Conservation (phyloP, 2,888 invertebrate genomes). For the Mesorhabditis belari region DNA sequence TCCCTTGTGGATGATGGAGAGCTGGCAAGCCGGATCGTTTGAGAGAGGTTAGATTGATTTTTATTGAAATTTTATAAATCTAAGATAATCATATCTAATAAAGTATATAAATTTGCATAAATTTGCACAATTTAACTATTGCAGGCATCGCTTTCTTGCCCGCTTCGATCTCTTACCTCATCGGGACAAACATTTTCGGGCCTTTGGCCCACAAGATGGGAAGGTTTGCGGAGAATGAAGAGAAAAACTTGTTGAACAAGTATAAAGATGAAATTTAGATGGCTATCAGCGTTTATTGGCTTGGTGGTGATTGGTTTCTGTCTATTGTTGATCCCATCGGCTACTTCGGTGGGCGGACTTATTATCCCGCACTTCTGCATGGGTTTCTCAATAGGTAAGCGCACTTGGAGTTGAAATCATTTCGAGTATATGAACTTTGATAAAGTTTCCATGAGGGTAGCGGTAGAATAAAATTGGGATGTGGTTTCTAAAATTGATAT, state of each 20-base stretch:
- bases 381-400: constrained; percentile 86
- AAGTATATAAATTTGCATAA: not conserved
- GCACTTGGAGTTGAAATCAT: too few relatives aligned
- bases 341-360: constrained; percentile 79
- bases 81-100: too few relatives aligned
- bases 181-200: constrained; percentile 93
- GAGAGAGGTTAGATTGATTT: constrained; percentile 60
- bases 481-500: too few relatives aligned
- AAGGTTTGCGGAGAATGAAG: constrained; percentile 61
- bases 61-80: not conserved
- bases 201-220: constrained; percentile 95
- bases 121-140: not conserved
- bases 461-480: too few relatives aligned
- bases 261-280: constrained; percentile 58
- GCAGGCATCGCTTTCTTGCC: constrained; percentile 73
- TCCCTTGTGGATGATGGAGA: constrained; percentile 99
- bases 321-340: constrained; percentile 88
- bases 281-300: constrained; percentile 88
- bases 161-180: constrained; percentile 88
- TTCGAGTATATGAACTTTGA: too few relatives aligned
- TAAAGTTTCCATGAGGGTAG: too few relatives aligned
- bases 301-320: constrained; percentile 87
- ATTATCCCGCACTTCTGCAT: constrained; percentile 92
- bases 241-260: not conserved
- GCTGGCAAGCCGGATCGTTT: constrained; percentile 64